These are phyloP conservation scores for Trisateles emortualis DNA, from an alignment of 2,888 invertebrate species.

Conservation along the genomic window DNA sequence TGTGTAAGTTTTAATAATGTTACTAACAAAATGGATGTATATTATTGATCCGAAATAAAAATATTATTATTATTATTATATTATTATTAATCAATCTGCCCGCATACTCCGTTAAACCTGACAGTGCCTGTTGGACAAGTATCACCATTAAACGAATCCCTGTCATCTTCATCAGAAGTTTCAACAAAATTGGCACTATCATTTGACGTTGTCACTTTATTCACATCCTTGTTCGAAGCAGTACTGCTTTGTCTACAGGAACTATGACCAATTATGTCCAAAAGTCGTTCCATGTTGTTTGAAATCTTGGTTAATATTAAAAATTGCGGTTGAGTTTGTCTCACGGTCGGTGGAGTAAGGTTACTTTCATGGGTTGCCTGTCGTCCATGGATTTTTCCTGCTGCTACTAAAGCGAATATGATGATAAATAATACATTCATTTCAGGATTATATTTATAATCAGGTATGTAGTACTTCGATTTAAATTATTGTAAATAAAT, in stretches of 20 bases:
- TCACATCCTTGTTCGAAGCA: slow-evolving; percentile 11
- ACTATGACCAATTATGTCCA: slow-evolving; percentile 24
- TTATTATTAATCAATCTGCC: slow-evolving; percentile 31
- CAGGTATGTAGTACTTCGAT: background rate
- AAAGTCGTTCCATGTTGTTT: slow-evolving; percentile 28
- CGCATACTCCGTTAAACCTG: slow-evolving; percentile 65
- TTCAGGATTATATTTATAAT: slow-evolving; percentile 35
- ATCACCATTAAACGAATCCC: slow-evolving; percentile 65
- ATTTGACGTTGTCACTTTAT: background rate
- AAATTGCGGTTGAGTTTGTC: slow-evolving; percentile 36
- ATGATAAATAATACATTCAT: slow-evolving; percentile 62
- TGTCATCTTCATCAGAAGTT: slow-evolving; percentile 49
- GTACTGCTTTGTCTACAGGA: slow-evolving; percentile 4
- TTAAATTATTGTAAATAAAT: slow-evolving; percentile 7
- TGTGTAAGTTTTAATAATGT: no score
- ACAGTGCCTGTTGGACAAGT: slow-evolving; percentile 62
- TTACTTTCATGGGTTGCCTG: slow-evolving; percentile 32
- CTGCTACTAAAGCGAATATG: slow-evolving; percentile 49
- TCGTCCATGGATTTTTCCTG: slow-evolving; percentile 58
- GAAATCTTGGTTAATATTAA: slow-evolving; percentile 34
- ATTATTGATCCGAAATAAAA: no score
- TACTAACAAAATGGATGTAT: no score
- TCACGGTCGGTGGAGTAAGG: slow-evolving; percentile 37
- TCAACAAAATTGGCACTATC: slow-evolving; percentile 9
- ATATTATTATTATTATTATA: no score